Evolutionary conservation across 2,113 vertebrate species (phyloP), one percentile per base, ranked within the genome.

Genomic region (Fulica atra): DNA sequence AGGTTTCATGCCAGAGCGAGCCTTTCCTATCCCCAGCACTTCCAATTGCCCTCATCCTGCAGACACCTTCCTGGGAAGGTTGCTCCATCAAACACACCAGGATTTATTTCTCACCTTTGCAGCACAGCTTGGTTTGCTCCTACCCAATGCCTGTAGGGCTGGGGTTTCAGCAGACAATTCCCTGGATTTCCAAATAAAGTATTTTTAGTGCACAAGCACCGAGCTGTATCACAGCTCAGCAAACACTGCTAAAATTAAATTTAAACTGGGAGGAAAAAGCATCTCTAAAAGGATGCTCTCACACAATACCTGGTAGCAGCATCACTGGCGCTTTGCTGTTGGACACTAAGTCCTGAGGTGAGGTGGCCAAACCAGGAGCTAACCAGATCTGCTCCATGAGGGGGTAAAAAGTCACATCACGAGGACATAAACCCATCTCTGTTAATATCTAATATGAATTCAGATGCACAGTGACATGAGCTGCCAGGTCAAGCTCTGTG

Each of bases 61-160:
- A 20, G 48, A 50, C 6, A 13, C 23, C 40, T 61, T 26, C 9
- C 40, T 11, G 11, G 78, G 56, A 48, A 53, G 11, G n/a, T 15
- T 26, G 44, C 19, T 77, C 46, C 68, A 26, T 21, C 61, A 57
- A 86, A 50, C 9, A 0, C 31, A 40, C 10, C 1, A 2, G 57
- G 23, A 88, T 46, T 46, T 46, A 46, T 76, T 48, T 74, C 44
- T 72, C 5, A 1, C 24, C 44, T 46, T 9, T 26, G 46, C 36
- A 29, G 68, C 2, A 0, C 21, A 33, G 40, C 0, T 0, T 23
- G 50, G 16, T 17, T 16, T 1, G 0, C 63, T 44, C 11, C 0
- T 4, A 60, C 2, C 2, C 66, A 46, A 11, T 0, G 1, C 31
- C 3, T 8, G 13, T 2, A 69, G 13, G 54, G 14, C 16, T 5